These are phyloP conservation scores for Tamandua tetradactyla DNA, from an alignment of 2,797 vertebrate species.

Conservation along the genomic window DNA sequence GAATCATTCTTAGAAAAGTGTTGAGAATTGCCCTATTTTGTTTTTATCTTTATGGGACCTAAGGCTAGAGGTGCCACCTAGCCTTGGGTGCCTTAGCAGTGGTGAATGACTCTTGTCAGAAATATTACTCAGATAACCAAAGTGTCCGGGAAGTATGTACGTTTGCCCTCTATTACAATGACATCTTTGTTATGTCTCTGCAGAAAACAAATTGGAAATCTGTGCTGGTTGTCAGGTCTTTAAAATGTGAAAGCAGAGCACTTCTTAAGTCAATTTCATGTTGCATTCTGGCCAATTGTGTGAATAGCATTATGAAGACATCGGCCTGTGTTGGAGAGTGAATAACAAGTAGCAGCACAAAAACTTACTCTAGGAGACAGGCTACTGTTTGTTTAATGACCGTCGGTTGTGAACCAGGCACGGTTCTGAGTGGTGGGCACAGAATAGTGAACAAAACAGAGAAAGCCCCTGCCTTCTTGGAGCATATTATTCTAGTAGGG, in stretches of 20 bases:
- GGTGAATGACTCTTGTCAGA: not conserved
- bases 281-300: not conserved
- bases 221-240: not conserved
- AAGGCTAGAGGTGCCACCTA: not conserved
- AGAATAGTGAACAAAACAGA: not conserved
- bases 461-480: not conserved
- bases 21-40: not conserved
- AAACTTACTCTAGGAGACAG: not conserved
- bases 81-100: not conserved
- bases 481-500: not conserved
- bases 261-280: not conserved
- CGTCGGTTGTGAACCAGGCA: not conserved
- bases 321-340: not conserved
- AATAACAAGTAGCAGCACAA: not conserved
- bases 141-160: not conserved
- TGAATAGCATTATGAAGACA: not conserved
- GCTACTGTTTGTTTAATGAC: not conserved
- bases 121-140: not conserved
- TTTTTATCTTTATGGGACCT: not conserved
- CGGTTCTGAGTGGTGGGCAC: not conserved
- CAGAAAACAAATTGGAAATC: slow-evolving; percentile 21
- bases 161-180: not conserved
- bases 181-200: not conserved
- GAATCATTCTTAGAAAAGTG: not conserved
- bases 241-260: not conserved